phyloP scores from a whole-genome alignment of 2,888 invertebrate species.

The Pinctada fucata region DNA sequence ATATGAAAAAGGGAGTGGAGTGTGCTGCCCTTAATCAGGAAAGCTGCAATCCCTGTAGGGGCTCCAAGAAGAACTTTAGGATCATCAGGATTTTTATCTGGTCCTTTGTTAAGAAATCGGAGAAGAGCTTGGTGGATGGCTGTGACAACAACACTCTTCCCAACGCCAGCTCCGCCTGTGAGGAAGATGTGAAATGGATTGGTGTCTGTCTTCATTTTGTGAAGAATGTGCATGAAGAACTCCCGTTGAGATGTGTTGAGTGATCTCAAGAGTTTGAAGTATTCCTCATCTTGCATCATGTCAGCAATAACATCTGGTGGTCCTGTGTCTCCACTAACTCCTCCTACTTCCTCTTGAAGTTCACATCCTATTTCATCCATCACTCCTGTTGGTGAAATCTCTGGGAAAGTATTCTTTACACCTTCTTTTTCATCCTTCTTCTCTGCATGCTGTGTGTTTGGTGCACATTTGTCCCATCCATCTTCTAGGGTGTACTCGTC shows the following conservation, averaged over 20 bases:
- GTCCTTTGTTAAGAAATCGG: constrained; percentile 22
- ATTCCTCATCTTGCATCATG: no score
- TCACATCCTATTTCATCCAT: constrained; percentile 18
- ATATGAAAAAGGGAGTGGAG: constrained; percentile 37
- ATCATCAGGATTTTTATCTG: constrained; percentile 27
- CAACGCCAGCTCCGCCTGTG: constrained; percentile 42
- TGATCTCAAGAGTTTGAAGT: constrained; percentile 18
- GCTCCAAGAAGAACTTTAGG: constrained; percentile 21
- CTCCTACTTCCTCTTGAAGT: constrained; percentile 2
- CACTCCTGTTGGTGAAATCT: constrained; percentile 10
- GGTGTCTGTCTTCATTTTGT: constrained; percentile 24
- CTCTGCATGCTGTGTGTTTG: constrained; percentile 33
- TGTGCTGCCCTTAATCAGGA: constrained; percentile 29
- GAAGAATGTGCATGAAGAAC: constrained; percentile 26
- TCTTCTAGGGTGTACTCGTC: background rate
- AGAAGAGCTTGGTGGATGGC: constrained; percentile 35
- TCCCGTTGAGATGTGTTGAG: constrained; percentile 26
- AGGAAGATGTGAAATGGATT: constrained; percentile 35
- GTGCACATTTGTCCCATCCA: constrained; percentile 24
- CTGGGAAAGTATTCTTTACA: background rate
- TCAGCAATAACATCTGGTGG: background rate
- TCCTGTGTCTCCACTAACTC: background rate
- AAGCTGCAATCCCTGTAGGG: constrained; percentile 31
- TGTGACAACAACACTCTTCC: constrained; percentile 28
- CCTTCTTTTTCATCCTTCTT: constrained; percentile 23